Conservation (phyloP, 2,888 invertebrate genomes). For the Drosophila robusta region DNA sequence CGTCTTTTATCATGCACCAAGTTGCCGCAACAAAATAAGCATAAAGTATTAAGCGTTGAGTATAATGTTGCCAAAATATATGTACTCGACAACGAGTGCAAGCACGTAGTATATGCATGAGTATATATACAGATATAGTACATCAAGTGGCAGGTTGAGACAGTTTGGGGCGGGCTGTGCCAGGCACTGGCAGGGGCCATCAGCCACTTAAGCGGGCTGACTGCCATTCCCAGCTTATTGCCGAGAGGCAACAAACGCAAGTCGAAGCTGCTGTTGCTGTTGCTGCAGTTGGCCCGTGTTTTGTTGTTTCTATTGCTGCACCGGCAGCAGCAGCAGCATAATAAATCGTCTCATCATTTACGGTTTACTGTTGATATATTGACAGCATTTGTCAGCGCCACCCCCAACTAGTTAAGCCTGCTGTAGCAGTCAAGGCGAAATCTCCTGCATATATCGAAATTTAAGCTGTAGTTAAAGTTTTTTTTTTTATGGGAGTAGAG, state of each 20-base stretch:
- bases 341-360: slow-evolving; percentile 77
- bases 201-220: slow-evolving; percentile 64
- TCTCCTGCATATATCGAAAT: slow-evolving; percentile 12
- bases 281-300: neutral
- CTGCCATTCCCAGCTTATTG: slow-evolving; percentile 66
- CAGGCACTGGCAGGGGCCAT: slow-evolving; percentile 39
- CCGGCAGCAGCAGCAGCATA: slow-evolving; percentile 42
- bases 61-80: slow-evolving; percentile 72
- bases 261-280: slow-evolving; percentile 17
- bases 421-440: slow-evolving; percentile 2
- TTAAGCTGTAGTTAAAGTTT: slow-evolving; percentile 24
- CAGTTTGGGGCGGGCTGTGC: slow-evolving; percentile 14
- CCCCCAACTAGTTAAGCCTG: slow-evolving; percentile 29
- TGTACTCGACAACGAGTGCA: slow-evolving; percentile 10
- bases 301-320: slow-evolving; percentile 29
- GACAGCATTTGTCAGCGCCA: slow-evolving; percentile 72
- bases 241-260: slow-evolving; percentile 42
- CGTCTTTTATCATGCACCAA: slow-evolving; percentile 20
- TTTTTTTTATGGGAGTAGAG: slow-evolving; percentile 5
- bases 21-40: slow-evolving; percentile 68
- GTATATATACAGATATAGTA: slow-evolving; percentile 16
- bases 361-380: slow-evolving; percentile 71
- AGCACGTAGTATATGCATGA: slow-evolving; percentile 5
- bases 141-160: slow-evolving; percentile 50
- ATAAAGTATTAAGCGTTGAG: slow-evolving; percentile 70